Percentiles rank a stretch among this genome's conserved stretches.
Evolutionary conservation across 2,888 invertebrate genomes (phyloP).

Genomic region (Epistrophe grossulariae): DNA sequence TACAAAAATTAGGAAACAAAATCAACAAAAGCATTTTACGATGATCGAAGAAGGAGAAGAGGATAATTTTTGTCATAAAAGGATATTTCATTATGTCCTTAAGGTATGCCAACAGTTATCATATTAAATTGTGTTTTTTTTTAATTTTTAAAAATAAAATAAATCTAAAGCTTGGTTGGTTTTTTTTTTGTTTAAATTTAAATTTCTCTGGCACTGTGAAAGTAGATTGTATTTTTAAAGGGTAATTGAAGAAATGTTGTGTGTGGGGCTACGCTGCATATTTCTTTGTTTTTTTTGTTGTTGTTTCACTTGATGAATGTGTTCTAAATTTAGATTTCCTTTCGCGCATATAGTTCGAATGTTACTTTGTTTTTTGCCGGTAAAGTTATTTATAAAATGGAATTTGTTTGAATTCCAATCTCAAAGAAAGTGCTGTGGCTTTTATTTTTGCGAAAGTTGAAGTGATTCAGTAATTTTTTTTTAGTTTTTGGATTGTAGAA

Average conservation of each 20-base stretch:
- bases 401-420: constrained; percentile 53
- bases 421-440: constrained; percentile 31
- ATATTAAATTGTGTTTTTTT: background rate
- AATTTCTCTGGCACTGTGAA: constrained; percentile 5
- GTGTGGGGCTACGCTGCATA: constrained; percentile 5
- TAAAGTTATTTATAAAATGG: constrained; percentile 53
- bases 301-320: background rate
- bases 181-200: background rate
- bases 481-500: background rate
- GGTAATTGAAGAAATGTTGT: constrained; percentile 16
- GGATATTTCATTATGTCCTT: constrained; percentile 70
- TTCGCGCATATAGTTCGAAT: constrained; percentile 24
- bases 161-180: background rate
- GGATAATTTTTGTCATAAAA: constrained; percentile 61
- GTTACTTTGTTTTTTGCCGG: constrained; percentile 4
- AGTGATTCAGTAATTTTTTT: constrained; percentile 6
- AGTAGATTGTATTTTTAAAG: background rate
- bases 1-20: background rate
- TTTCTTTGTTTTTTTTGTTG: constrained; percentile 1
- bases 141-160: background rate
- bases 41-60: constrained; percentile 69
- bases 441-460: background rate
- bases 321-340: constrained; percentile 44
- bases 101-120: constrained; percentile 45
- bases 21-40: background rate